Conservation (phyloP, 2,888 invertebrate genomes). For the Oscheius myriophilus region DNA sequence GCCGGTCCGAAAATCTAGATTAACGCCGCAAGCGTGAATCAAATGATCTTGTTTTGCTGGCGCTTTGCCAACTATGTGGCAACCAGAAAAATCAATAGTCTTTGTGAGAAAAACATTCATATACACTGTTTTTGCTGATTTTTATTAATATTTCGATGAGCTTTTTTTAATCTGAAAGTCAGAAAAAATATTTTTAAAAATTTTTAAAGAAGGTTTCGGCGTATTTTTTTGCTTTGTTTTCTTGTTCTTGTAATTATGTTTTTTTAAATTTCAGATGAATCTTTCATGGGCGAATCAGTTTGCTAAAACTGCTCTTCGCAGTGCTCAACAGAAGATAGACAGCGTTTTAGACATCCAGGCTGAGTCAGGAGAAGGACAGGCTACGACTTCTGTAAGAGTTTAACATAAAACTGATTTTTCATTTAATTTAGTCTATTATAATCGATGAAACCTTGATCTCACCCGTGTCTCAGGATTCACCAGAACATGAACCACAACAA, state of each 20-base stretch:
- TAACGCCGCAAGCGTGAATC: no score
- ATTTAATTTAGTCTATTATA: conserved; percentile 18
- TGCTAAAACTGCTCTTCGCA: conserved; percentile 39
- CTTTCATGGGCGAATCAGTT: conserved; percentile 33
- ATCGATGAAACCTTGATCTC: conserved; percentile 21
- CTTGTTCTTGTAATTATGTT: background rate
- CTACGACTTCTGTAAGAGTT: conserved; percentile 4
- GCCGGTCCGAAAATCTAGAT: no score
- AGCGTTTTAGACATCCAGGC: conserved; percentile 43
- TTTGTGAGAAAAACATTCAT: background rate
- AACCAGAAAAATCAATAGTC: conserved; percentile 20
- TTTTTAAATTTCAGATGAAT: conserved; percentile 18
- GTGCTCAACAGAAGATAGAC: conserved; percentile 54
- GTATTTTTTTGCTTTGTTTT: conserved; percentile 6
- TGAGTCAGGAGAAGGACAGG: conserved; percentile 25
- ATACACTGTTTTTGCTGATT: conserved; percentile 9
- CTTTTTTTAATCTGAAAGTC: background rate
- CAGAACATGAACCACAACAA: background rate
- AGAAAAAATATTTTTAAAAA: background rate
- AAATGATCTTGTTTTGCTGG: background rate
- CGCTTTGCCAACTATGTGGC: conserved; percentile 23
- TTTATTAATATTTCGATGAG: background rate
- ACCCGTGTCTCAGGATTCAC: conserved; percentile 8
- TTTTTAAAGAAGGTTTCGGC: background rate
- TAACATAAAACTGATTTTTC: background rate